phyloP scores from a whole-genome alignment of 2,113 vertebrate species.

The Engraulis encrasicolus region DNA sequence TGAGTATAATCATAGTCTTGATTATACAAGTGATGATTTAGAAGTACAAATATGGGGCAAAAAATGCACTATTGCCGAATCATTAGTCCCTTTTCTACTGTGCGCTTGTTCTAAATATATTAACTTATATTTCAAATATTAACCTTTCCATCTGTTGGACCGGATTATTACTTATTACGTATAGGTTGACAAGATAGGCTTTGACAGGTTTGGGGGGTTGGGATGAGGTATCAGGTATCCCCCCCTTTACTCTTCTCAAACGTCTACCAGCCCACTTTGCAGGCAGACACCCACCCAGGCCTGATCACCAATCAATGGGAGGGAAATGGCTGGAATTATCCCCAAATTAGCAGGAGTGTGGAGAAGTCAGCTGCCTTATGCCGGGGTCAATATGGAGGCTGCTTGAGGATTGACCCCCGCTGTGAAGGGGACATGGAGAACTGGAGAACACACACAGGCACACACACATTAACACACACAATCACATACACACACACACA shows the following conservation, averaged over 20 bases:
- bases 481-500: too few relatives aligned
- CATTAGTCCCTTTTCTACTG: too few relatives aligned
- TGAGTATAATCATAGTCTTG: too few relatives aligned
- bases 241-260: background rate
- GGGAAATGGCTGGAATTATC: slow-evolving; percentile 76
- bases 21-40: too few relatives aligned
- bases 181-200: background rate
- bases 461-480: too few relatives aligned
- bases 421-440: slow-evolving; percentile 23
- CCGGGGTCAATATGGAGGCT: slow-evolving; percentile 62
- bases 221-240: background rate
- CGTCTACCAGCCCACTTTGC: slow-evolving; percentile 64
- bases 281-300: slow-evolving; percentile 56
- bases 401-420: slow-evolving; percentile 61
- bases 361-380: slow-evolving; percentile 65
- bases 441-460: slow-evolving; percentile 35
- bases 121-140: too few relatives aligned
- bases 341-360: slow-evolving; percentile 73
- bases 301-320: slow-evolving; percentile 77
- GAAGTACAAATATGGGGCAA: too few relatives aligned
- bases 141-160: too few relatives aligned
- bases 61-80: too few relatives aligned
- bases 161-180: too few relatives aligned
- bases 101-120: too few relatives aligned
- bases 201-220: background rate